These are phyloP conservation scores for Chondrosia reniformis DNA, from an alignment of 37 sponge, comb jelly and placozoan genomes.

Conservation along the genomic window DNA sequence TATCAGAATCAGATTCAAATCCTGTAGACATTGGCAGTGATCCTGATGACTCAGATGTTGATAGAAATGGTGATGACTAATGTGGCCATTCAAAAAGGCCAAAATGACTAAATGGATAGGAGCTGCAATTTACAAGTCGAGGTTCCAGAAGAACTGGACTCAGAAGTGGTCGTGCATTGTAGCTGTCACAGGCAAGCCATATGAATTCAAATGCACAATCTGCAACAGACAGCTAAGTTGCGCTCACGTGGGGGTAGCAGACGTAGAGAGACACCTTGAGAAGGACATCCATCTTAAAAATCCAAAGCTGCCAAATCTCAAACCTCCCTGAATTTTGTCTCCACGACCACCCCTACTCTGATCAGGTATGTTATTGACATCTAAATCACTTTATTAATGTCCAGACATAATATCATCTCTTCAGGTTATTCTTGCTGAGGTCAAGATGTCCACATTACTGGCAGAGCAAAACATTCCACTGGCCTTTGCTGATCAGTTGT, in stretches of 20 bases:
- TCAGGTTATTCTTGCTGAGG: constrained; percentile 33
- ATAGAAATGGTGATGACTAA: not conserved
- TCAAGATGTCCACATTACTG: constrained; percentile 38
- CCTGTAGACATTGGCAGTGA: not conserved
- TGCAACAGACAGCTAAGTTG: constrained; percentile 25
- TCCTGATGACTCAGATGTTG: not conserved
- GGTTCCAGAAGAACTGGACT: constrained; percentile 12
- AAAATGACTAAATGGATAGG: not conserved
- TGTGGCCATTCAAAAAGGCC: not conserved
- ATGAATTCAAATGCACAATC: constrained; percentile 4
- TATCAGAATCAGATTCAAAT: not conserved
- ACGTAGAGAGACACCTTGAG: constrained; percentile 17
- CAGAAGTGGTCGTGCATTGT: constrained; percentile 17
- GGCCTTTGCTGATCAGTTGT: constrained; percentile 31
- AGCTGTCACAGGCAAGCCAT: not conserved
- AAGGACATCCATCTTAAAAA: constrained; percentile 11
- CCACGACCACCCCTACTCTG: not conserved
- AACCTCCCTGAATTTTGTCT: constrained; percentile 7
- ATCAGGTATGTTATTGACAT: not conserved
- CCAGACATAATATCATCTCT: not conserved
- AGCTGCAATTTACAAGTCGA: constrained; percentile 12
- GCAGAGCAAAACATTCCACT: constrained; percentile 39
- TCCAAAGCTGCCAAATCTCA: constrained; percentile 9
- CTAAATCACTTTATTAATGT: constrained; percentile 2
- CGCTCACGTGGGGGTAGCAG: constrained; percentile 24